A percentile compares a stretch with the other conserved stretches of the same genome.
Conservation (phyloP, 2,797 vertebrate species). For the Sorex maritimensis region DNA sequence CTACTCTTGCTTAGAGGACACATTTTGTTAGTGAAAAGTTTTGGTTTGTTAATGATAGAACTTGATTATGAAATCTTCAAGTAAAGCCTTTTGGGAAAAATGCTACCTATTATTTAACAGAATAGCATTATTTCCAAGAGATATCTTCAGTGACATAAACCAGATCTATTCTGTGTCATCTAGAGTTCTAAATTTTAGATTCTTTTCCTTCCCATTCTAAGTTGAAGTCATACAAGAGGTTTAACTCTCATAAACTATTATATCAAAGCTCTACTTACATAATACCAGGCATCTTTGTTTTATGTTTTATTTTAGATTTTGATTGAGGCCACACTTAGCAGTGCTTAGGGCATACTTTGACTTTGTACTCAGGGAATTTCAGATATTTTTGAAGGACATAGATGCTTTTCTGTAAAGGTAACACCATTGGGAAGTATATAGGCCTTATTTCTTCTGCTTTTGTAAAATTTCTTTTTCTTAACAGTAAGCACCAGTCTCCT, state of each 20-base stretch:
- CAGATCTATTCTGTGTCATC: not conserved
- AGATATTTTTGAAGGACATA: slow-evolving; percentile 37
- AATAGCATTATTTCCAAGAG: not conserved
- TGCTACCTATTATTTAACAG: not conserved
- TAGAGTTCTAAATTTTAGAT: slow-evolving; percentile 25
- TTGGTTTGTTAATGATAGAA: not conserved
- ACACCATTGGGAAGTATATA: not conserved
- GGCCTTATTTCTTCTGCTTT: slow-evolving; percentile 37
- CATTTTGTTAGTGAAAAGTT: slow-evolving; percentile 33
- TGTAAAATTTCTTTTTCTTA: slow-evolving; percentile 49
- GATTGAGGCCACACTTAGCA: too few relatives aligned
- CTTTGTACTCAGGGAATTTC: not conserved
- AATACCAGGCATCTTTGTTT: not conserved
- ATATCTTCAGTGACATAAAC: not conserved
- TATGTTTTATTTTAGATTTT: too few relatives aligned
- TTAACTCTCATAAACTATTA: not conserved
- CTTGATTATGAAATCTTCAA: slow-evolving; percentile 39
- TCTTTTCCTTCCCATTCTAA: not conserved
- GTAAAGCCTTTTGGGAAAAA: slow-evolving; percentile 52
- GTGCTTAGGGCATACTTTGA: too few relatives aligned
- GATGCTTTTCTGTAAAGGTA: slow-evolving; percentile 18
- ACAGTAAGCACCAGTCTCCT: not conserved
- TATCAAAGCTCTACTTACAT: slow-evolving; percentile 17
- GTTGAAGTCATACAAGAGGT: slow-evolving; percentile 30
- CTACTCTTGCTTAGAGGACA: slow-evolving; percentile 18